phyloP scores from a whole-genome alignment of 2,888 invertebrate genomes.

The Drosophila seclusa region DNA sequence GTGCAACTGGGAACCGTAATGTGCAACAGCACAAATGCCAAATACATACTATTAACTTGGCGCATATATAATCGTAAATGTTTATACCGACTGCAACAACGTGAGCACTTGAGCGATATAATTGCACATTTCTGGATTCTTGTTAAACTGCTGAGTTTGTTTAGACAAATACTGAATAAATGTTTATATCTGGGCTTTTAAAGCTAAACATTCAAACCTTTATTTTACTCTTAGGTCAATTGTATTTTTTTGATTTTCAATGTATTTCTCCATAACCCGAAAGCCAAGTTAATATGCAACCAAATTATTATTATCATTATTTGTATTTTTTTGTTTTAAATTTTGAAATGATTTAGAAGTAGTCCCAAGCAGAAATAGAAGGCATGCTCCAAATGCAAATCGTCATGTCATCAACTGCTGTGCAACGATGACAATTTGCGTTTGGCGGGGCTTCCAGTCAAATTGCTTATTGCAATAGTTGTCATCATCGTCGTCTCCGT shows the following conservation, averaged over 20 bases:
- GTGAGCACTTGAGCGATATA: background rate
- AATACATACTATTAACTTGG: background rate
- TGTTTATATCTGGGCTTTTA: background rate
- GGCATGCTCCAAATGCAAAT: conserved; percentile 4
- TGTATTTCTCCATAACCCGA: background rate
- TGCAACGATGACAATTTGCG: conserved; percentile 55
- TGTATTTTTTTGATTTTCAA: too few species aligned
- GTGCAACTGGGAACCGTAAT: background rate
- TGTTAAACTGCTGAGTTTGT: background rate
- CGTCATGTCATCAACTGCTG: conserved; percentile 40
- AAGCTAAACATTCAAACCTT: background rate
- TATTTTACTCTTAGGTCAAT: background rate
- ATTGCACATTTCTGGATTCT: background rate
- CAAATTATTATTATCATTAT: background rate
- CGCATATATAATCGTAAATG: background rate
- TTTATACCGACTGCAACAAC: background rate
- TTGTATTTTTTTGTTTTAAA: background rate
- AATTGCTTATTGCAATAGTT: conserved; percentile 62
- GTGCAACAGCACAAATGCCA: background rate
- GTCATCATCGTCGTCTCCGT: conserved; percentile 38
- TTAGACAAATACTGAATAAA: background rate
- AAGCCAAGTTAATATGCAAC: background rate
- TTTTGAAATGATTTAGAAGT: background rate
- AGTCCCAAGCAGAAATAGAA: background rate
- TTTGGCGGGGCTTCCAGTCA: conserved; percentile 53